phyloP scores from a whole-genome alignment of 2,797 vertebrate species.

The Melanotaenia nigrans region DNA sequence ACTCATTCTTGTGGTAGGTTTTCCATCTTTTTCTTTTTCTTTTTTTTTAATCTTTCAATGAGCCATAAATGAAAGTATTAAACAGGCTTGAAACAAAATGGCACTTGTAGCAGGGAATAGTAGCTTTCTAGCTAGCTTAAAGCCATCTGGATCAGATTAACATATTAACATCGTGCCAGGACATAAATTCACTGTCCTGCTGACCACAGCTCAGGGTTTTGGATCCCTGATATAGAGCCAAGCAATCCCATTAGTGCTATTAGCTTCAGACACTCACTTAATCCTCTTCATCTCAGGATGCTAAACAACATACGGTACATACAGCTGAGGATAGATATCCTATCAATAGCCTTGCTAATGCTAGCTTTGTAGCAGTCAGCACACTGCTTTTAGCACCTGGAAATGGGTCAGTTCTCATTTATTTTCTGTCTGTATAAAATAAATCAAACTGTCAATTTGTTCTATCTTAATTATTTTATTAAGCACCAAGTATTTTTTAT shows the following conservation, averaged over 20 bases:
- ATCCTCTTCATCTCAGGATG: slow-evolving; percentile 73
- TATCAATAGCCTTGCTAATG: slow-evolving; percentile 69
- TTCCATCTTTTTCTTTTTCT: neutral
- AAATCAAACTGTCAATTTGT: slow-evolving; percentile 9
- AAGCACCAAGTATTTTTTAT: slow-evolving; percentile 40
- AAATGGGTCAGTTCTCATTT: slow-evolving; percentile 23
- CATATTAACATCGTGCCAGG: slow-evolving; percentile 53
- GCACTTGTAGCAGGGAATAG: slow-evolving; percentile 30
- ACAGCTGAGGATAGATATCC: slow-evolving; percentile 50
- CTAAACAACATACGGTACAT: slow-evolving; percentile 53
- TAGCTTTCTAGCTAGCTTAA: slow-evolving; percentile 34
- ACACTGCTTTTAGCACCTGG: slow-evolving; percentile 35
- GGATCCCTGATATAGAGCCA: slow-evolving; percentile 64
- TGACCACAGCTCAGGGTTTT: slow-evolving; percentile 64
- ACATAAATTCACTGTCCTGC: slow-evolving; percentile 52
- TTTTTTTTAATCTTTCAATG: neutral
- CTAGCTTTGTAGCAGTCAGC: slow-evolving; percentile 48
- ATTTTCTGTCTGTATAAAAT: neutral
- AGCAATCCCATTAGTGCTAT: slow-evolving; percentile 72
- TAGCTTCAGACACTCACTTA: slow-evolving; percentile 58
- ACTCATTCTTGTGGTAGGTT: slow-evolving; percentile 28
- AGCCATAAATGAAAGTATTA: slow-evolving; percentile 66
- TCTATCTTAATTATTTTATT: slow-evolving; percentile 33
- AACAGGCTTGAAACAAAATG: slow-evolving; percentile 47
- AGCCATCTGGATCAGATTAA: slow-evolving; percentile 58